Percentiles rank a stretch among this genome's conserved stretches.
phyloP scores from a whole-genome alignment of 1,140 invertebrate genomes.

The Bombus confusus region DNA sequence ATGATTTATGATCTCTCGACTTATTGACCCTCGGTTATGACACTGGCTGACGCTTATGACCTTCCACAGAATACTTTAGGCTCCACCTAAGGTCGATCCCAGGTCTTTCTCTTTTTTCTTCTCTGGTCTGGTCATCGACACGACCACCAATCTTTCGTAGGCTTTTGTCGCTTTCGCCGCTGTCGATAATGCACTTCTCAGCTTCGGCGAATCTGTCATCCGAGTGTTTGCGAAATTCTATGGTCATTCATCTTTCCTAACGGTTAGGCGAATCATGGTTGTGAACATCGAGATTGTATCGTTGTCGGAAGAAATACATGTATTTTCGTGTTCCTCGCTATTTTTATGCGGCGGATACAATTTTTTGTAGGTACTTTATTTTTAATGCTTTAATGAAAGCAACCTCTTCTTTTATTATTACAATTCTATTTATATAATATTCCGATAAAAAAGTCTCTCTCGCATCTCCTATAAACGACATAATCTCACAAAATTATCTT shows the following conservation, averaged over 20 bases:
- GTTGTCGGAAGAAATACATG: neutral
- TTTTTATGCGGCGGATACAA: neutral
- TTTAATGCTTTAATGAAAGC: neutral
- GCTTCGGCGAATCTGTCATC: neutral
- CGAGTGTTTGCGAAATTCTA: conserved; percentile 2
- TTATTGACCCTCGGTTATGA: conserved; percentile 71
- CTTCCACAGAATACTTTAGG: conserved; percentile 54
- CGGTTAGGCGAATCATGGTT: neutral
- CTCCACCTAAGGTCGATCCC: conserved; percentile 15
- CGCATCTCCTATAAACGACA: no score
- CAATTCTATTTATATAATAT: no score
- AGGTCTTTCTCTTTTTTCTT: neutral
- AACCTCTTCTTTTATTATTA: neutral
- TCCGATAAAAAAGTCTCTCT: no score
- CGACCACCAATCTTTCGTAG: neutral
- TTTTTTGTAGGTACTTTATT: neutral
- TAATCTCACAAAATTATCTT: no score
- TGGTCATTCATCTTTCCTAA: neutral
- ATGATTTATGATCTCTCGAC: conserved; percentile 68
- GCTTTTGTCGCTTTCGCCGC: neutral
- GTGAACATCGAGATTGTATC: neutral
- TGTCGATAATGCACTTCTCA: neutral
- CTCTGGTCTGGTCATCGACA: neutral
- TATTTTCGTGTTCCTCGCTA: neutral
- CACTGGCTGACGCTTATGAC: conserved; percentile 63